phyloP scores from a whole-genome alignment of 2,113 vertebrate genomes.

The Cyprinodon tularosa region DNA sequence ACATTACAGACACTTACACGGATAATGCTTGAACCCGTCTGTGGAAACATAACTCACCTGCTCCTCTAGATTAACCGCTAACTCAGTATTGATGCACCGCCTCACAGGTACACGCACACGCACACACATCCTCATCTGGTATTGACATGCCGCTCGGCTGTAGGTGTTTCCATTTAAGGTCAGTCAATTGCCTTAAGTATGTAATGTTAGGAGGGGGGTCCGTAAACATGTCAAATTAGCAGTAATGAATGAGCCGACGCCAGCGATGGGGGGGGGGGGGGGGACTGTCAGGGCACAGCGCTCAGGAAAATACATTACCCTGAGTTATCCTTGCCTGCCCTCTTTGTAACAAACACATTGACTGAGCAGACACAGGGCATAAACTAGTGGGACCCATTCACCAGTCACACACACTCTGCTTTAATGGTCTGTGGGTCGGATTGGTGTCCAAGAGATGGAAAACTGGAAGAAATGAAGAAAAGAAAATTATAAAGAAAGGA shows the following conservation, averaged over 20 bases:
- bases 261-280: slow-evolving; percentile 43
- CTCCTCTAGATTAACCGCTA: slow-evolving; percentile 71
- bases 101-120: slow-evolving; percentile 44
- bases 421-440: slow-evolving; percentile 62
- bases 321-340: slow-evolving; percentile 75
- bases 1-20: slow-evolving; percentile 62
- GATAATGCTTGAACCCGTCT: slow-evolving; percentile 52
- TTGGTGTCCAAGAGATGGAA: slow-evolving; percentile 54
- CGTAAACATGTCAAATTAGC: slow-evolving; percentile 82
- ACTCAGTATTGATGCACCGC: slow-evolving; percentile 72
- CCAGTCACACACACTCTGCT: slow-evolving; percentile 66
- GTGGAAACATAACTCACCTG: slow-evolving; percentile 71
- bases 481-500: neutral
- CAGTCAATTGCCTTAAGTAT: slow-evolving; percentile 81
- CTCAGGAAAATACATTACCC: slow-evolving; percentile 78
- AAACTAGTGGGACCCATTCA: slow-evolving; percentile 68
- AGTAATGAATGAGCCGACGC: slow-evolving; percentile 77
- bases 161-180: slow-evolving; percentile 81
- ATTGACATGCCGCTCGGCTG: slow-evolving; percentile 68
- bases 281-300: slow-evolving; percentile 69
- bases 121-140: slow-evolving; percentile 64
- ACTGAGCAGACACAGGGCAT: slow-evolving; percentile 52
- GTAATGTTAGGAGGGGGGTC: slow-evolving; percentile 78
- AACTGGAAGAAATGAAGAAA: slow-evolving; percentile 1
- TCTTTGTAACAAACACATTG: slow-evolving; percentile 51